phyloP scores from a whole-genome alignment of 1,140 invertebrate species.

The Procambarus virginalis region DNA sequence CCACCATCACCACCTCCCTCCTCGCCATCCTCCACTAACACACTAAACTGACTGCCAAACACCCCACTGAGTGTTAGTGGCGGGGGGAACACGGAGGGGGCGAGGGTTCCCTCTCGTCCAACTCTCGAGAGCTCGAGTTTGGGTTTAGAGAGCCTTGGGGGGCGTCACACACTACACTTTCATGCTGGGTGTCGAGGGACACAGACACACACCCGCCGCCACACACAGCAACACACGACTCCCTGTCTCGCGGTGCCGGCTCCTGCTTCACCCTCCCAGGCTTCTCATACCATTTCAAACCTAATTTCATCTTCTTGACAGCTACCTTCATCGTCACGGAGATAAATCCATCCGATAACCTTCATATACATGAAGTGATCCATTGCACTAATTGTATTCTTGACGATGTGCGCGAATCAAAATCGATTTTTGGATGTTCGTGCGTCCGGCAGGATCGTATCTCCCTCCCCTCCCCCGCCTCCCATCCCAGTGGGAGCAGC shows the following conservation, averaged over 20 bases:
- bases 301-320: not conserved
- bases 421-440: conserved; percentile 26
- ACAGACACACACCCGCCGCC: not conserved
- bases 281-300: not conserved
- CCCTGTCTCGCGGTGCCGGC: not conserved
- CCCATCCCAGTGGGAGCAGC: conserved; percentile 3
- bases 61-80: conserved; percentile 11
- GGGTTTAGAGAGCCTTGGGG: not conserved
- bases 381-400: not conserved
- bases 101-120: conserved; percentile 12
- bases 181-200: conserved; percentile 23
- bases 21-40: conserved; percentile 23
- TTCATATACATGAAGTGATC: not conserved
- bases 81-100: not conserved
- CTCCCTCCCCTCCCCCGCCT: not conserved
- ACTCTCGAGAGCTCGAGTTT: conserved; percentile 37
- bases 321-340: not conserved
- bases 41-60: conserved; percentile 8
- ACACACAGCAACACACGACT: conserved; percentile 33
- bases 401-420: not conserved
- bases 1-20: conserved; percentile 29
- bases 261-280: not conserved
- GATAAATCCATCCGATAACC: not conserved
- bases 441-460: conserved; percentile 24
- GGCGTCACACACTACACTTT: conserved; percentile 39